Evolutionary conservation across 2,888 invertebrate species (phyloP).

Genomic region (Cosmia trapezina): DNA sequence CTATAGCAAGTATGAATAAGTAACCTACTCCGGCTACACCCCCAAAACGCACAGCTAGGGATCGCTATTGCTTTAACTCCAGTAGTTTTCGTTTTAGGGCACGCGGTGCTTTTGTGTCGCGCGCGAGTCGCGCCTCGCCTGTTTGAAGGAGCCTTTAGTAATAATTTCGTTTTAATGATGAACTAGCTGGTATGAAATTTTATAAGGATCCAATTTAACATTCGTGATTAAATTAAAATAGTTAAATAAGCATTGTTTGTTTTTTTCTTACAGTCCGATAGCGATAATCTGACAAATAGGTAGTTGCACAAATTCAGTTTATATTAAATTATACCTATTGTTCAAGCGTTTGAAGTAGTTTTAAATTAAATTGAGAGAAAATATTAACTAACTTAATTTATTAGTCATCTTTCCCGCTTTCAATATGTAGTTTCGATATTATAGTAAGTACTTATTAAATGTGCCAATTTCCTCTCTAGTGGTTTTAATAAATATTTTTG

Average conservation of each 20-base stretch:
- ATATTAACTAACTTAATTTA: neutral
- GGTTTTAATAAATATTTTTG: slow-evolving; percentile 46
- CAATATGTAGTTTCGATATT: slow-evolving; percentile 11
- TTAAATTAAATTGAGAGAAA: neutral
- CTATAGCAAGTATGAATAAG: neutral
- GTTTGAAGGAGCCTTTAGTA: no score
- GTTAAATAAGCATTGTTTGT: neutral
- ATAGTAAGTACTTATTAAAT: neutral
- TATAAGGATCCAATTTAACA: neutral
- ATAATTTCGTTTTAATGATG: neutral
- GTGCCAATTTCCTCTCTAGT: slow-evolving; percentile 29
- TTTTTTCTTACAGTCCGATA: no score
- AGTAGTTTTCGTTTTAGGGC: neutral
- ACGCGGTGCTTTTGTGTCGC: no score
- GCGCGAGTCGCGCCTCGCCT: no score
- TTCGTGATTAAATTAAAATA: neutral
- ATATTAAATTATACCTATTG: neutral
- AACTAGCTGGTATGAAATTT: neutral
- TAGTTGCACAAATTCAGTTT: neutral
- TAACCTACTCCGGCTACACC: no score
- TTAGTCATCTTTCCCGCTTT: neutral
- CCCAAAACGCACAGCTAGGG: neutral
- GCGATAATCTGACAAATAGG: no score
- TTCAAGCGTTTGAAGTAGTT: neutral
- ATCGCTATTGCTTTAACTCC: neutral